These are phyloP conservation scores for Rutpela maculata DNA, from an alignment of 2,888 invertebrate genomes.

Conservation along the genomic window DNA sequence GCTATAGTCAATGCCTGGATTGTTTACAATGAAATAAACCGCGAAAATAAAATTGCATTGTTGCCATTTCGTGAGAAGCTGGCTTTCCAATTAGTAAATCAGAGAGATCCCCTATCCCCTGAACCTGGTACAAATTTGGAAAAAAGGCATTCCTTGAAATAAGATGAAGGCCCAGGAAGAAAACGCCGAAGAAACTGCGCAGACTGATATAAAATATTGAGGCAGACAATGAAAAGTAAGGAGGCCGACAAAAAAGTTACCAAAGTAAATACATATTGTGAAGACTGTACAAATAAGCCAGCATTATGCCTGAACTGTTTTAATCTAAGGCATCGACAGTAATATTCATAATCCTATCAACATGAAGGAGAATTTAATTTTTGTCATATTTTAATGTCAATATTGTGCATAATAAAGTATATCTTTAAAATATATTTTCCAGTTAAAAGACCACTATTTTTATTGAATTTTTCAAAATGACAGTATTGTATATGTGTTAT, in stretches of 20 bases:
- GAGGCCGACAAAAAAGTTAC: conserved; percentile 26
- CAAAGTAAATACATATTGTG: conserved; percentile 30
- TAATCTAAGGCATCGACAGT: conserved; percentile 20
- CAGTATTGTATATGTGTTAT: too few relatives aligned
- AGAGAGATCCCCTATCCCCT: conserved; percentile 11
- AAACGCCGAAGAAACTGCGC: conserved; percentile 21
- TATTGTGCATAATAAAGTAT: too few relatives aligned
- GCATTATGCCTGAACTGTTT: conserved; percentile 30
- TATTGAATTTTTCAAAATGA: background rate
- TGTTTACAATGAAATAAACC: conserved; percentile 25
- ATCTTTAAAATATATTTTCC: too few relatives aligned
- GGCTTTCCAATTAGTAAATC: conserved; percentile 16
- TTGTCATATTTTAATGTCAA: too few relatives aligned
- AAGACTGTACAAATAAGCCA: conserved; percentile 16
- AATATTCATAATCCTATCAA: too few relatives aligned
- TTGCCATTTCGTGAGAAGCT: conserved; percentile 26
- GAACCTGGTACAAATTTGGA: conserved; percentile 13
- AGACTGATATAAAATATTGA: conserved; percentile 24
- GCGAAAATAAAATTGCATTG: conserved; percentile 21
- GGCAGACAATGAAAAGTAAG: conserved; percentile 26
- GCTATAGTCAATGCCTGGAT: conserved; percentile 27
- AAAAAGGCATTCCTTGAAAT: conserved; percentile 12
- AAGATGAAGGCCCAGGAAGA: conserved; percentile 26
- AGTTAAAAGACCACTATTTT: too few relatives aligned
- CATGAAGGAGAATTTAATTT: too few relatives aligned